Conservation (phyloP, 2,888 invertebrate species). For the Heliconius ethilla region DNA sequence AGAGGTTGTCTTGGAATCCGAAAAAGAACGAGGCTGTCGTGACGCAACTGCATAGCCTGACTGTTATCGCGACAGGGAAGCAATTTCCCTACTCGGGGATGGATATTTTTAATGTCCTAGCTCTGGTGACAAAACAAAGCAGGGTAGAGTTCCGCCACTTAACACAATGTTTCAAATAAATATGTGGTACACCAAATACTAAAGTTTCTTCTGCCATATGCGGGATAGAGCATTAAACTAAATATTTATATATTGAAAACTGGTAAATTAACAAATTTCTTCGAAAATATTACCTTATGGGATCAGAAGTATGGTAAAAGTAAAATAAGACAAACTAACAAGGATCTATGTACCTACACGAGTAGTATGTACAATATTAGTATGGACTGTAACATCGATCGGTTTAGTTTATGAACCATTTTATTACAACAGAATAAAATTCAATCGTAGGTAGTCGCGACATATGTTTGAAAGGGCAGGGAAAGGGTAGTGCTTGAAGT, state of each 20-base stretch:
- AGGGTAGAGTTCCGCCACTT: not conserved
- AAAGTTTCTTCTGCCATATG: too few relatives aligned
- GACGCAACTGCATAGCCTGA: not conserved
- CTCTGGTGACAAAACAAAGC: not conserved
- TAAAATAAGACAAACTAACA: not conserved
- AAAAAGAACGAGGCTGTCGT: not conserved
- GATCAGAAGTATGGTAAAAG: not conserved
- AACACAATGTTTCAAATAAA: not conserved
- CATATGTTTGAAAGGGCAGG: not conserved
- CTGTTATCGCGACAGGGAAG: not conserved
- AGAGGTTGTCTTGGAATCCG: not conserved
- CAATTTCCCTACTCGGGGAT: not conserved
- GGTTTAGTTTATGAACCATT: not conserved
- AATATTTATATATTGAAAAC: too few relatives aligned
- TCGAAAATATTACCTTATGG: not conserved
- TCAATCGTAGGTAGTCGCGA: conserved; percentile 14
- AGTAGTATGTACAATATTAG: not conserved
- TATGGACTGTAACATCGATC: not conserved
- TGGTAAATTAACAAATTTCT: not conserved
- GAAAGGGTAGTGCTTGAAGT: conserved; percentile 8
- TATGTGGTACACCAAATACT: too few relatives aligned
- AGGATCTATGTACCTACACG: not conserved
- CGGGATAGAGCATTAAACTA: too few relatives aligned
- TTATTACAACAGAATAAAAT: not conserved
- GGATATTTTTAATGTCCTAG: not conserved